These are phyloP conservation scores for Typhlichthys eigenmanni DNA, from an alignment of 2,797 vertebrate species.

Conservation along the genomic window DNA sequence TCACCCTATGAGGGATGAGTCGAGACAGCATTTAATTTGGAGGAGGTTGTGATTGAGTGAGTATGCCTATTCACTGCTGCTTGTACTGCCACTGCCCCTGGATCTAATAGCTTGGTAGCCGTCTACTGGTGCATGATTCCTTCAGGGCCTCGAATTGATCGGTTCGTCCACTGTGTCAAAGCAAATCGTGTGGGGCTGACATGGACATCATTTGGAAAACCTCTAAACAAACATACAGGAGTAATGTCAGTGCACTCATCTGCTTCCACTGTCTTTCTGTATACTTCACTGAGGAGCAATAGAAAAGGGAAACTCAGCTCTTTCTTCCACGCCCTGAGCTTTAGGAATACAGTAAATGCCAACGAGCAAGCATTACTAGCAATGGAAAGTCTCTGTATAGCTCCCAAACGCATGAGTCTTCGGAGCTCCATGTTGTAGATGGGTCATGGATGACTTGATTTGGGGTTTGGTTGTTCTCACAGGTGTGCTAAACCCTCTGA, in stretches of 20 bases:
- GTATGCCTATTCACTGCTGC: constrained; percentile 7
- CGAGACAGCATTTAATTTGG: too few relatives aligned
- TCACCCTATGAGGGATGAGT: too few relatives aligned
- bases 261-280: constrained; percentile 21
- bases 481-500: too few relatives aligned
- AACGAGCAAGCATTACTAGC: constrained; percentile 25
- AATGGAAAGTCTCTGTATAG: constrained; percentile 13
- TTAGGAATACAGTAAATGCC: constrained; percentile 16
- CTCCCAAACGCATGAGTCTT: not conserved
- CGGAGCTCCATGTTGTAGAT: too few relatives aligned
- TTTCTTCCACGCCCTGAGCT: constrained; percentile 2
- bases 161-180: too few relatives aligned
- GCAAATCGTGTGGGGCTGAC: too few relatives aligned
- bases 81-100: constrained; percentile 47
- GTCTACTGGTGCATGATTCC: constrained; percentile 72
- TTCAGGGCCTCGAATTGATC: constrained; percentile 74
- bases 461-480: too few relatives aligned
- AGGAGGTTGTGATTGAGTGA: too few relatives aligned
- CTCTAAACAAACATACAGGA: constrained; percentile 46
- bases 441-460: too few relatives aligned
- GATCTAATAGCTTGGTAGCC: constrained; percentile 75
- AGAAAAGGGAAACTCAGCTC: constrained; percentile 5
- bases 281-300: too few relatives aligned
- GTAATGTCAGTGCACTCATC: constrained; percentile 53
- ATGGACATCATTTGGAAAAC: too few relatives aligned